These are phyloP conservation scores for Rhamnusium bicolor DNA, from an alignment of 2,888 invertebrate genomes.

Conservation along the genomic window DNA sequence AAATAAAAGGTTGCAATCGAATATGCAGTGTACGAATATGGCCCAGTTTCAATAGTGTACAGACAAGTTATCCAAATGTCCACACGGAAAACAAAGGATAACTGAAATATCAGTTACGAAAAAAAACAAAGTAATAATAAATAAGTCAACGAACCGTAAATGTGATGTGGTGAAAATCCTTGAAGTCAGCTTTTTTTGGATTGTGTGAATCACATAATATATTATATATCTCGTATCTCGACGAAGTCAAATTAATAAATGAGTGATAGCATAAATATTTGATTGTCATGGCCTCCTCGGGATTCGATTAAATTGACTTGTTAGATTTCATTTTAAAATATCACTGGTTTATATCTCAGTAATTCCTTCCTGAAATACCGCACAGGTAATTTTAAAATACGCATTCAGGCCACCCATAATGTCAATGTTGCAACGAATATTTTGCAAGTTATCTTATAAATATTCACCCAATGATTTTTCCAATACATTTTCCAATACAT, in stretches of 20 bases:
- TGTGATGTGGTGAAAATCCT: constrained; percentile 14
- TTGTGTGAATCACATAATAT: not conserved
- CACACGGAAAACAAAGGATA: not conserved
- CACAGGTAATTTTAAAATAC: not conserved
- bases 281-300: constrained; percentile 8
- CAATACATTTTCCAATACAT: not conserved
- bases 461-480: not conserved
- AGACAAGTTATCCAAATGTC: too few relatives aligned
- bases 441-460: not conserved
- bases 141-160: constrained; percentile 9
- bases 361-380: not conserved
- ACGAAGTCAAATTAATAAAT: constrained; percentile 14
- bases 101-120: not conserved
- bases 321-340: not conserved
- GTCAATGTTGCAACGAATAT: not conserved
- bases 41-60: too few relatives aligned
- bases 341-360: not conserved
- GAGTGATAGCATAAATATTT: constrained; percentile 13
- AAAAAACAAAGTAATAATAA: not conserved
- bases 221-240: constrained; percentile 1
- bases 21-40: too few relatives aligned
- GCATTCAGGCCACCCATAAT: not conserved
- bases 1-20: too few relatives aligned
- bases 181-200: constrained; percentile 18
- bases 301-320: not conserved